phyloP scores from a whole-genome alignment of 2,113 vertebrate genomes.

The Seriola quinqueradiata region DNA sequence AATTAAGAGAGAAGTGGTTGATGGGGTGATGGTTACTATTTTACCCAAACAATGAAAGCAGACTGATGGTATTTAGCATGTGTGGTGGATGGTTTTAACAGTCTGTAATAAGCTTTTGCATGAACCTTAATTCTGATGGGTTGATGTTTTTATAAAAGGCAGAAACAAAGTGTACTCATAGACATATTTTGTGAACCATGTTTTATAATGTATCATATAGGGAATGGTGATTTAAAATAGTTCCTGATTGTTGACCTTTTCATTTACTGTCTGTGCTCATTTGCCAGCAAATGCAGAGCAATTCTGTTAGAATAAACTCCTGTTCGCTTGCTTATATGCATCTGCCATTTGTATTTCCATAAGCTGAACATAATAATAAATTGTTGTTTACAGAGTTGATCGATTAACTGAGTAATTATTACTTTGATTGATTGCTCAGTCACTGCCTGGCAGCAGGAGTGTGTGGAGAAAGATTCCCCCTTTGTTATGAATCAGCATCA shows the following conservation, averaged over 20 bases:
- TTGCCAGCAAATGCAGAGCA: constrained; percentile 31
- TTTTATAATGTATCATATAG: constrained; percentile 65
- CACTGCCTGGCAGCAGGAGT: constrained; percentile 19
- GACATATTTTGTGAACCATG: constrained; percentile 52
- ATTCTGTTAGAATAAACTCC: constrained; percentile 45
- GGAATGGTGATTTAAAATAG: constrained; percentile 24
- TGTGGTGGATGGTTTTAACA: constrained; percentile 22
- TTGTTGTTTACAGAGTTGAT: constrained; percentile 62
- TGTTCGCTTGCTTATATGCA: constrained; percentile 52
- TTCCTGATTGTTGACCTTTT: constrained; percentile 31
- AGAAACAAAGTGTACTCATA: constrained; percentile 40
- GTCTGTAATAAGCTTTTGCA: constrained; percentile 46
- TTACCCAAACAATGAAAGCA: constrained; percentile 2
- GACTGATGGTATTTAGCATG: constrained; percentile 32
- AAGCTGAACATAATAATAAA: constrained; percentile 52
- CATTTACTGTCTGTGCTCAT: constrained; percentile 39
- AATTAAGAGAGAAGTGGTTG: constrained; percentile 8
- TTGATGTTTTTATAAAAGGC: constrained; percentile 46
- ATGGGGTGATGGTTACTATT: constrained; percentile 7
- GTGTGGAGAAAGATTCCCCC: constrained; percentile 21
- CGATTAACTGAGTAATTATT: constrained; percentile 31
- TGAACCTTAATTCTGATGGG: constrained; percentile 44
- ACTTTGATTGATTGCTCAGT: constrained; percentile 12
- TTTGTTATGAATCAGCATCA: constrained; percentile 31
- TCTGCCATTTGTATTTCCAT: constrained; percentile 58